Evolutionary conservation across 2,797 vertebrate genomes (phyloP), one percentile per base, ranked within the genome.

Genomic region (Prunella strophiata): DNA sequence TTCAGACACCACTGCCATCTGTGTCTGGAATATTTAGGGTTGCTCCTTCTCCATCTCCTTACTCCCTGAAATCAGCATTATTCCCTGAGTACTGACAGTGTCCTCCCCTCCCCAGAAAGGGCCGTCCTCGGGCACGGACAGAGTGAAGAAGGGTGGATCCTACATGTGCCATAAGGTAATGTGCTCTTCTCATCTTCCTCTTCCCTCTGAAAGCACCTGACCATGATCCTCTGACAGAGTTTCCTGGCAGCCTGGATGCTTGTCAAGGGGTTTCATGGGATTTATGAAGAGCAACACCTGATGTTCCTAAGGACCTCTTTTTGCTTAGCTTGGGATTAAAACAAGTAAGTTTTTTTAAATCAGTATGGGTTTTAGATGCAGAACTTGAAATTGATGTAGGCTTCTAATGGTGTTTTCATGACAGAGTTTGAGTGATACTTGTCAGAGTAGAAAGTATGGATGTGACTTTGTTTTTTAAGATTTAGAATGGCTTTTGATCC

Each of bases 101-200:
- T 96, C 34, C 85, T 83, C 91, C 27, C 15, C 62, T 97, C 94
- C 42, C 14, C 97, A 99, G 99, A 98, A 91, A 36, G 99, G 99
- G 32, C 99, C 99, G 13, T 67, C 96, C 3, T 98, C 98, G 0
- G 99, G 99, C 65, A 98, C 94, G 2, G 99, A 99, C 97, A 98
- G 98, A 80, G 99, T 99, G 96, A 99, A 99, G 98, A 99, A 99
- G 93, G 99, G 99, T 61, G 99, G 99, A 32, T 99, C 99, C n/a
- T 99, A 99, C 85, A 99, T 99, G 99, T 99, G 99, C 96, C 99
- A 99, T 80, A 99, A 99, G 99, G 99, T 99, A 98, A 97, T 4
- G 36, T 16, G 14, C 9, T 27, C 2, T 25, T n/a, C 22, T 8
- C 48, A 0, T 36, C 2, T 4, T n/a, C 34, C 13, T 58, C 51